Base-by-base conservation (phyloP, 1,140 invertebrate species). In the Drosophila ogumai region DNA sequence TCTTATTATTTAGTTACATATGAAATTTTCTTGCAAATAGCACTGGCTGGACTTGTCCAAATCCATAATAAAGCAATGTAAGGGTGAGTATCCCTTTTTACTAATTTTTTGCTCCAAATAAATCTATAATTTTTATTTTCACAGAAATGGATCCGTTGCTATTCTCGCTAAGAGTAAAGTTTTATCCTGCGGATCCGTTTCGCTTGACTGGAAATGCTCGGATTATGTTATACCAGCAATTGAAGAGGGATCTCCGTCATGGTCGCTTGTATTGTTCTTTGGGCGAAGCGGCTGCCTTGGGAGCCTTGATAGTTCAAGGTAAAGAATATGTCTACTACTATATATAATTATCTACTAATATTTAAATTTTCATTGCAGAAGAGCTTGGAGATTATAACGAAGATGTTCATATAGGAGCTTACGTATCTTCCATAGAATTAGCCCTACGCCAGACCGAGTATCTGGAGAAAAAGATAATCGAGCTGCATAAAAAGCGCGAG, bases 1-100 rank as follows among this genome's bases (percentile, higher is more conserved):
- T 41, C 4, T n/a, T 40, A n/a, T 19, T 28, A 22, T 22, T 22
- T 22, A 22, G 22, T 22, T 22, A 15, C 9, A 7, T 19, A 19
- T 9, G 7, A 28, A n/a, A n/a, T 32, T 6, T 50, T 36, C 50
- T 56, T 57, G 4, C 32, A 41, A 96, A 77, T 94, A 99, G 98
- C 98, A 99, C 93, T 99, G 98, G 98, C 93, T 99, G 86, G 98
- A 99, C 94, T 94, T 98, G 90, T 96, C 96, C 50, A 98, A 98
- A 94, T 96, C 97, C 55, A 97, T 99, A 84, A 94, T 97, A 73
- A 99, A 98, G 93, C 98, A 99, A 95, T 96, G 99, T 34, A 99
- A 98, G 96, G 96, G 97, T 98, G 94, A 93, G 93, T 93, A 47
- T 66, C n/a, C n/a, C n/a, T n/a, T n/a, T n/a, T n/a, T n/a, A n/a